A percentile compares a stretch with the other conserved stretches of the same genome.
These are phyloP conservation scores for Microtus montanus DNA, from an alignment of 2,113 vertebrate genomes.

Conservation along the genomic window DNA sequence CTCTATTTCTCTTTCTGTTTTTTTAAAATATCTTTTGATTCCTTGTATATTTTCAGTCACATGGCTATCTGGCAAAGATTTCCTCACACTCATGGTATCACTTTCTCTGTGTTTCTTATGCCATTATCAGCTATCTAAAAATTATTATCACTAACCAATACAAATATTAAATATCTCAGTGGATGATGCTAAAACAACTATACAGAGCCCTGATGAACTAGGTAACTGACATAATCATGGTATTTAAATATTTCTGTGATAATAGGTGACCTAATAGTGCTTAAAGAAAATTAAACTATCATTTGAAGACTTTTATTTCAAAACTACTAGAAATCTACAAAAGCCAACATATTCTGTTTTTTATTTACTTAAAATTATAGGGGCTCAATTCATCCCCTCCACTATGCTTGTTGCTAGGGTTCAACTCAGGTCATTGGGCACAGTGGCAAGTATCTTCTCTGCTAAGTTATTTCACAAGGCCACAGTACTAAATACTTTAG, in stretches of 20 bases:
- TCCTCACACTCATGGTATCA: background rate
- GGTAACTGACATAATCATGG: background rate
- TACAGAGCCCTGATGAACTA: background rate
- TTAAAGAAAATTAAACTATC: background rate
- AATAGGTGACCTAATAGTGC: background rate
- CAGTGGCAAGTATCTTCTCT: background rate
- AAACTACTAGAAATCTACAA: background rate
- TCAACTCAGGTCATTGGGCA: background rate
- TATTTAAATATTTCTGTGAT: background rate
- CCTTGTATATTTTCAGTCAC: background rate
- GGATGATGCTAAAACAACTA: background rate
- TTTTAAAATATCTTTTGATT: background rate
- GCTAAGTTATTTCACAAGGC: too few species aligned
- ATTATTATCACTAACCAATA: background rate
- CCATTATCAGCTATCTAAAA: background rate
- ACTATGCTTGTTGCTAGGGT: accelerated
- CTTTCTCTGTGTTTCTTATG: background rate
- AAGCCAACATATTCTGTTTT: background rate
- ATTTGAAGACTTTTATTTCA: slow-evolving; percentile 57
- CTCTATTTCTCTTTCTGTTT: background rate
- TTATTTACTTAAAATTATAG: background rate
- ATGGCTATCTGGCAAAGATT: too few species aligned
- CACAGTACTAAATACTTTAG: background rate
- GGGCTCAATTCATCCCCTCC: too few species aligned
- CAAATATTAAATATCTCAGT: background rate